Evolutionary conservation across 2,797 vertebrate species (phyloP), one percentile per base, ranked within the genome.

Genomic region (Emys orbicularis): DNA sequence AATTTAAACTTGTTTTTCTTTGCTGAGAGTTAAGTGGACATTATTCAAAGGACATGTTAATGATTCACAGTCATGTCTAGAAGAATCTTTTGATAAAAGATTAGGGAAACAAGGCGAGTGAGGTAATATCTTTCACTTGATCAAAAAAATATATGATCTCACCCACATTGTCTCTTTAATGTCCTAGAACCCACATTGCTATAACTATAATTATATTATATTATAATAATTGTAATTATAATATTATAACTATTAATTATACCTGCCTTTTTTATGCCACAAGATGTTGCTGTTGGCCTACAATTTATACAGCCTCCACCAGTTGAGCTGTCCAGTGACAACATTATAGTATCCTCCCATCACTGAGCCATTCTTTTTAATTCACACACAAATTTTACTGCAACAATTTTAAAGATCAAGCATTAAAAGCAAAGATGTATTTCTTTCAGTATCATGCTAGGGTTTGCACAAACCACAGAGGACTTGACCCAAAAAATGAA

Each of bases 231-330:
- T n/a, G n/a, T n/a, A n/a, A n/a, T n/a, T n/a, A n/a, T n/a, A n/a
- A n/a, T n/a, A n/a, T n/a, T n/a, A n/a, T n/a, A n/a, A n/a, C n/a
- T n/a, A n/a, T n/a, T n/a, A n/a, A 21, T 72, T 84, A 1, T 4
- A 29, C 7, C 1, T 80, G 4, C 37, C 15, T 52, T 57, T 2
- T 1, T 88, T 81, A 90, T 94, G 83, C 96, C 97, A 97, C 96
- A 94, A 97, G 97, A 92, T 94, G 97, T 10, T 93, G 97, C 96
- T 94, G 0, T 93, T 10, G 34, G 27, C 61, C 81, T 95, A 5
- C 53, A 86, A 65, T 54, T 83, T 47, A 50, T n/a, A 50, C 19
- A 9, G 76, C 59, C 5, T 82, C 81, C 74, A 85, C 37, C 52
- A 79, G 85, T 61, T 50, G 21, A 88, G 44, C 84, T 65, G 31